Base-by-base conservation (phyloP, 2,888 invertebrate genomes). In the Pollenia labialis region DNA sequence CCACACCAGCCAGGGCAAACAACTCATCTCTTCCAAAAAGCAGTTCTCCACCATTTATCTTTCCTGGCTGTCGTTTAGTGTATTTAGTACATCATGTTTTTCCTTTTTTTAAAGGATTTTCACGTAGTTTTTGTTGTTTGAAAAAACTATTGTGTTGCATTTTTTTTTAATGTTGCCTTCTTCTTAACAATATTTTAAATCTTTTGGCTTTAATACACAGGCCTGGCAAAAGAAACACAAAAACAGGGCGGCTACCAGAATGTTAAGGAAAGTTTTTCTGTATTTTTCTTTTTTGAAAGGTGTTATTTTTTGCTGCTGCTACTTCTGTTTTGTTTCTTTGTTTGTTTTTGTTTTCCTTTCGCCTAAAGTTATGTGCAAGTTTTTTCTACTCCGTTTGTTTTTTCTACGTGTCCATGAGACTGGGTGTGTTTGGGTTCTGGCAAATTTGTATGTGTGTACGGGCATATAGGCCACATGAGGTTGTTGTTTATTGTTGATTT, bases 181-280 rank as follows among this genome's bases (percentile, higher is more conserved):
- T 69, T 50, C 32, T 68, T 66, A 68, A 12, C 64, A 74, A 64
- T 42, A 64, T 75, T 69, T 74, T 54, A 79, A 42, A 50, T 2
- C 58, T 71, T 75, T 69, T 9, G 75, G 50, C 79, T 58, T 69
- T 58, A 74, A 71, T 42, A 44, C 18, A 48, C 32, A 9, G 16
- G 71, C n/a, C 56, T 32, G 14, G 46, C 18, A 16, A 50, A 44
- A 72, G 16, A 32, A 42, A 71, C n/a, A 64, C 32, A 32, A 32
- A 32, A 32, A 32, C 32, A 9, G 12, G 16, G 16, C 58, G 12
- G 40, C 18, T 32, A 56, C 44, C 18, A 50, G 50, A 48, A 4
- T 44, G 6, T 54, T 66, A 23, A 1, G 7, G 6, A 58, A 54
- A 54, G 71, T n/a, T 40, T n/a, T 16, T 69, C 16, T n/a, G 11